phyloP scores from a whole-genome alignment of 2,113 vertebrate genomes.

The Sceloporus undulatus region DNA sequence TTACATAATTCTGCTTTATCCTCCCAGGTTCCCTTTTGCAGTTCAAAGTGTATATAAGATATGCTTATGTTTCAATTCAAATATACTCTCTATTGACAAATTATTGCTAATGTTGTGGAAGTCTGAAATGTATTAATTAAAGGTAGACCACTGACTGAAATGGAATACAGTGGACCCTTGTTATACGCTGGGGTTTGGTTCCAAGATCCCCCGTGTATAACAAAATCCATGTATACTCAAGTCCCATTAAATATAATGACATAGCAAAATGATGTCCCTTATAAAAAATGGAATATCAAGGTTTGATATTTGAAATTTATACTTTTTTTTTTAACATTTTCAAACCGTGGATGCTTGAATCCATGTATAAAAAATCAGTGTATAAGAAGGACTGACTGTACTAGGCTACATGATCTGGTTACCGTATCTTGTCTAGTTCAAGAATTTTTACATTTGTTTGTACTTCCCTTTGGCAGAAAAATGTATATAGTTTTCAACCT shows the following conservation, averaged over 20 bases:
- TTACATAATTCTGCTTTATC: conserved; percentile 6
- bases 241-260: too few species aligned
- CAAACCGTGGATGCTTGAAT: too few species aligned
- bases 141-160: not conserved
- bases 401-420: not conserved
- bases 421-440: not conserved
- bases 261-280: too few species aligned
- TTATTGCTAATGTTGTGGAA: not conserved
- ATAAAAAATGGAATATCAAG: too few species aligned
- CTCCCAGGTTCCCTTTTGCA: not conserved
- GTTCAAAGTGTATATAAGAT: conserved; percentile 34
- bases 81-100: not conserved
- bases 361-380: too few species aligned
- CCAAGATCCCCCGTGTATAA: too few species aligned
- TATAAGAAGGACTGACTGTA: too few species aligned
- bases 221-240: too few species aligned
- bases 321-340: too few species aligned
- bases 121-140: not conserved
- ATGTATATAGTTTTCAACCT: conserved; percentile 3
- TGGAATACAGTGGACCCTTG: not conserved
- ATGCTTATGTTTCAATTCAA: not conserved
- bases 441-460: not conserved
- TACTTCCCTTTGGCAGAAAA: not conserved
- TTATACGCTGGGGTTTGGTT: too few species aligned
- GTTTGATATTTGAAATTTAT: too few species aligned